Conservation (phyloP, 2,113 vertebrate species). For the Psammodynastes pulverulentus region DNA sequence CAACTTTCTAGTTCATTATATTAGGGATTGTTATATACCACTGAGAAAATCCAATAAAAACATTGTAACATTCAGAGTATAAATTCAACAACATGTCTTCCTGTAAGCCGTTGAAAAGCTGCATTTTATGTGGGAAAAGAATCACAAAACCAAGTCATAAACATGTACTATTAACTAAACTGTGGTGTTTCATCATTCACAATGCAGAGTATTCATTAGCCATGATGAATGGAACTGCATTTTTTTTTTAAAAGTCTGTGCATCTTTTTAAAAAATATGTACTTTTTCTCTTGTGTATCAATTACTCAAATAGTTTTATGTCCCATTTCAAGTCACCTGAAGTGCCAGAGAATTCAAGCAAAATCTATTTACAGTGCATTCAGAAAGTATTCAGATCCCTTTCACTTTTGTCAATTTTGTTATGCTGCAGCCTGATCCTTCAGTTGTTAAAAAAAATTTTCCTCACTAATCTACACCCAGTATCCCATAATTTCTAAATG, state of each 20-base stretch:
- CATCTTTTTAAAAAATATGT: neutral
- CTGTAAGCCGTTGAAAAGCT: slow-evolving; percentile 60
- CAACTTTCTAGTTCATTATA: slow-evolving; percentile 39
- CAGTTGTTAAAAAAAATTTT: no score
- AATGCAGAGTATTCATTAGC: slow-evolving; percentile 72
- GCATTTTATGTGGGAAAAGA: slow-evolving; percentile 54
- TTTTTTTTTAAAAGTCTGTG: slow-evolving; percentile 38
- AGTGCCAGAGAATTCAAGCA: neutral
- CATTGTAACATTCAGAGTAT: slow-evolving; percentile 37
- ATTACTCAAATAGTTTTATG: neutral
- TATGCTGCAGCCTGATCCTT: no score
- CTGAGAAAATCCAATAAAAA: slow-evolving; percentile 31
- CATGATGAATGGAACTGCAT: slow-evolving; percentile 62
- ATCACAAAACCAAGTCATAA: slow-evolving; percentile 75
- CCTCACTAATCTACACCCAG: no score
- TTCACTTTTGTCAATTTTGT: no score
- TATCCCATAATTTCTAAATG: no score
- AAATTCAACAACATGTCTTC: slow-evolving; percentile 50
- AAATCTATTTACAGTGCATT: slow-evolving; percentile 37
- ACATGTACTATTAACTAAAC: slow-evolving; percentile 62
- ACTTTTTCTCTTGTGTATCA: neutral
- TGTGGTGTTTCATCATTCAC: slow-evolving; percentile 68
- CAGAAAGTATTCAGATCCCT: no score
- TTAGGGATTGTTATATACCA: neutral
- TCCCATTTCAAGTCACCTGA: slow-evolving; percentile 52